Percentiles rank a stretch among this genome's conserved stretches.
Evolutionary conservation across 1,140 invertebrate genomes (phyloP).

Genomic region (Drosophila willistoni): DNA sequence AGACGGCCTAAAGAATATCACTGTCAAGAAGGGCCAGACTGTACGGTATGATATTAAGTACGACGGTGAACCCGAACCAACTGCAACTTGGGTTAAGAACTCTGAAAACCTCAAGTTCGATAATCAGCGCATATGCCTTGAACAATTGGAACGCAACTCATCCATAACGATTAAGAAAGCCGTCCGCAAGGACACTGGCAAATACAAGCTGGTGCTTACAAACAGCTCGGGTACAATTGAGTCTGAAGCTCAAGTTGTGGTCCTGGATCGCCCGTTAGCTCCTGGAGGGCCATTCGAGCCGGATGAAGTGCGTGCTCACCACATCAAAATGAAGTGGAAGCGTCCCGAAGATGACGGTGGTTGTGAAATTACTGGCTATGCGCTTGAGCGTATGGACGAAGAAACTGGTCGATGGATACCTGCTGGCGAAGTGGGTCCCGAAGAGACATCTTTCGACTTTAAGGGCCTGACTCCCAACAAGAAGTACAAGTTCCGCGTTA

Average conservation of each 20-base stretch:
- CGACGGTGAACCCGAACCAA: constrained; percentile 96
- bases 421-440: constrained; percentile 94
- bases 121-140: constrained; percentile 90
- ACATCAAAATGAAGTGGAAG: constrained; percentile 97
- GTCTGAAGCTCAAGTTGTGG: constrained; percentile 92
- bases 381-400: constrained; percentile 98
- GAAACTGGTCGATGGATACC: constrained; percentile 96
- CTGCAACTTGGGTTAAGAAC: constrained; percentile 91
- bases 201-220: constrained; percentile 92
- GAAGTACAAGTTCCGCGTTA: constrained; percentile 99
- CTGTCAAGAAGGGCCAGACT: constrained; percentile 96
- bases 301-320: constrained; percentile 94
- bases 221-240: constrained; percentile 94
- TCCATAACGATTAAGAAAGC: constrained; percentile 94
- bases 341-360: constrained; percentile 97
- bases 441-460: constrained; percentile 92
- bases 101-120: constrained; percentile 90
- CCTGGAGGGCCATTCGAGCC: constrained; percentile 94
- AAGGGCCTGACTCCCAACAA: constrained; percentile 97
- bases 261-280: constrained; percentile 93
- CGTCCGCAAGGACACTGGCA: constrained; percentile 93
- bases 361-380: constrained; percentile 96
- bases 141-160: constrained; percentile 95
- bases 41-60: constrained; percentile 95
- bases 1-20: constrained; percentile 92